Percentiles rank a stretch among this genome's conserved stretches.
These are phyloP conservation scores for Muntiacus muntjak DNA, from an alignment of 2,113 vertebrate genomes.

Conservation along the genomic window DNA sequence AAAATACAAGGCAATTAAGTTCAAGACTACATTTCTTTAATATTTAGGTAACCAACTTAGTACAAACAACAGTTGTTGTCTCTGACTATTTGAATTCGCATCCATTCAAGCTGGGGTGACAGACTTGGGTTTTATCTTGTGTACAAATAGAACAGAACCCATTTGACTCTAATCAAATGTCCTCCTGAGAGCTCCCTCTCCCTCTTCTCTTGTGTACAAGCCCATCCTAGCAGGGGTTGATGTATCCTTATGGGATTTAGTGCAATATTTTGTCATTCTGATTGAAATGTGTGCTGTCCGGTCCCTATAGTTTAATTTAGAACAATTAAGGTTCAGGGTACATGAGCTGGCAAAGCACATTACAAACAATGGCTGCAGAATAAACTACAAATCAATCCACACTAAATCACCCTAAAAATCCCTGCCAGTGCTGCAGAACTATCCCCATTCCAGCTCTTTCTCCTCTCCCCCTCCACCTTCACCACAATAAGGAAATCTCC, in stretches of 20 bases:
- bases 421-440: slow-evolving; percentile 77
- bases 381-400: slow-evolving; percentile 86
- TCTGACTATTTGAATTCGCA: background rate
- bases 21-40: background rate
- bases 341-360: slow-evolving; percentile 85
- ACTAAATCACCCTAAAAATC: slow-evolving; percentile 85
- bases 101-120: background rate
- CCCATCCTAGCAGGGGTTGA: slow-evolving; percentile 60
- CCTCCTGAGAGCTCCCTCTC: slow-evolving; percentile 74
- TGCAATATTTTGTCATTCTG: slow-evolving; percentile 83
- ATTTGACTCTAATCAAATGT: slow-evolving; percentile 73
- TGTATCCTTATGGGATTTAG: slow-evolving; percentile 77
- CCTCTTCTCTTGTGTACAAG: slow-evolving; percentile 70
- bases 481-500: slow-evolving; percentile 53
- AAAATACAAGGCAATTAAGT: background rate
- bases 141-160: slow-evolving; percentile 62
- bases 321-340: slow-evolving; percentile 86
- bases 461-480: slow-evolving; percentile 62
- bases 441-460: slow-evolving; percentile 70
- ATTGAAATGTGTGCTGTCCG: slow-evolving; percentile 84
- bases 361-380: slow-evolving; percentile 85
- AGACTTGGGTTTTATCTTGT: slow-evolving; percentile 56
- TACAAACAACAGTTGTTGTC: background rate
- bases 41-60: background rate
- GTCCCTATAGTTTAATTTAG: slow-evolving; percentile 87